phyloP scores from a whole-genome alignment of 2,797 vertebrate genomes.

The Cyclopterus lumpus region DNA sequence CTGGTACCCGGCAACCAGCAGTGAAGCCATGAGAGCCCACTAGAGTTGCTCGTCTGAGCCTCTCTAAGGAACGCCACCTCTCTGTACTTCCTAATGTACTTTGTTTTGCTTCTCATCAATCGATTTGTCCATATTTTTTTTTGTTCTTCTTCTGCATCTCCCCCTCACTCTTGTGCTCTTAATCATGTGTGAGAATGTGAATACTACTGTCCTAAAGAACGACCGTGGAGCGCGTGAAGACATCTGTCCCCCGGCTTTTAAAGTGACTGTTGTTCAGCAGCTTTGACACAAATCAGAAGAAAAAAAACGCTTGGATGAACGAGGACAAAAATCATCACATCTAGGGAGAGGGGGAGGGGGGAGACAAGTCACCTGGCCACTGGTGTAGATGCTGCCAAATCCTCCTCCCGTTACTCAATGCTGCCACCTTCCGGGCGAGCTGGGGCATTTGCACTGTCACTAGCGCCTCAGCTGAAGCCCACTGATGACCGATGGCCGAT shows the following conservation, averaged over 20 bases:
- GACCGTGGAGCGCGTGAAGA: constrained; percentile 47
- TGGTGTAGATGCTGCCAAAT: constrained; percentile 72
- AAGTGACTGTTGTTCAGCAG: constrained; percentile 55
- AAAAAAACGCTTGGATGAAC: constrained; percentile 38
- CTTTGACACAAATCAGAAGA: constrained; percentile 68
- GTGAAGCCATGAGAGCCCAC: constrained; percentile 70
- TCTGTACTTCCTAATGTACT: constrained; percentile 48
- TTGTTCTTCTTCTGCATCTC: constrained; percentile 31
- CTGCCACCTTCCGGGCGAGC: constrained; percentile 70
- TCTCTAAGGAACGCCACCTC: constrained; percentile 61
- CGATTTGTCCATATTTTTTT: constrained; percentile 10
- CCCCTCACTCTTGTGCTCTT: constrained; percentile 62
- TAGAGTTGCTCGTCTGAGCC: constrained; percentile 64
- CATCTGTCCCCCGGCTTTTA: constrained; percentile 46
- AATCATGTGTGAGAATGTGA: constrained; percentile 77
- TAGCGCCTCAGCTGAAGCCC: constrained; percentile 64
- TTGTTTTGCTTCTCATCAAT: constrained; percentile 57
- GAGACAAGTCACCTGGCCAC: constrained; percentile 66
- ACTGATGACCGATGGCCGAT: constrained; percentile 60
- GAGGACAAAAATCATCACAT: constrained; percentile 57
- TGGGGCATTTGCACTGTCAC: constrained; percentile 77
- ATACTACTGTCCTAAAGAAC: constrained; percentile 80
- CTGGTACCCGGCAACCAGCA: constrained; percentile 71
- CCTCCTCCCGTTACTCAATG: constrained; percentile 64
- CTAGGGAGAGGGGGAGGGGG: too few relatives aligned